Evolutionary conservation across 1,140 invertebrate genomes (phyloP).

Genomic region (Cyclina sinensis): DNA sequence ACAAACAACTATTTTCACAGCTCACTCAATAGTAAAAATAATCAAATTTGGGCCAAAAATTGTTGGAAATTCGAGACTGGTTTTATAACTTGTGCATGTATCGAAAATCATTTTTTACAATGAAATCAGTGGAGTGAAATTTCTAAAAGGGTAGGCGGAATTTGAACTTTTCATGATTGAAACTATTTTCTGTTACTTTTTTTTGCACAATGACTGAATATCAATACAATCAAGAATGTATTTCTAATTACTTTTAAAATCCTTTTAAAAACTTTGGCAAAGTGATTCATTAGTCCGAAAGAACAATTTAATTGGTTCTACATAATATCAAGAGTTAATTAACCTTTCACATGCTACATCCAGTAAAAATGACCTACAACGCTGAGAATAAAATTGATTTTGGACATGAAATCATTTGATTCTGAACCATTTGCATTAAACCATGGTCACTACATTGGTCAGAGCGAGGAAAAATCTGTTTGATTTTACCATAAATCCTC

Average conservation of each 20-base stretch:
- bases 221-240: not conserved
- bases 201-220: conserved; percentile 10
- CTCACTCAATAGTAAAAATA: not conserved
- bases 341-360: no score
- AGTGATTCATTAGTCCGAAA: not conserved
- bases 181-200: conserved; percentile 20
- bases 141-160: conserved; percentile 9
- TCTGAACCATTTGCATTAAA: no score
- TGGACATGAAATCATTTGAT: no score
- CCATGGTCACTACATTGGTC: no score
- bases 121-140: not conserved
- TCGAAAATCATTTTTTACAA: conserved; percentile 2
- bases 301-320: no score
- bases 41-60: conserved; percentile 21
- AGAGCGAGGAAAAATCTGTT: no score
- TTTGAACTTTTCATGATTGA: conserved; percentile 17
- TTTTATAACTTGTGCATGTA: not conserved
- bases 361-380: no score
- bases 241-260: conserved; percentile 2
- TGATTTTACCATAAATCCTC: no score
- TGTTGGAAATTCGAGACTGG: not conserved
- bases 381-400: no score
- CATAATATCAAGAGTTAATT: no score
- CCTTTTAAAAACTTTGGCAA: not conserved
- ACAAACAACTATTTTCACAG: conserved; percentile 15